Evolutionary conservation across 2,888 invertebrate genomes (phyloP).

Genomic region (Hermaeophaga mercurialis): DNA sequence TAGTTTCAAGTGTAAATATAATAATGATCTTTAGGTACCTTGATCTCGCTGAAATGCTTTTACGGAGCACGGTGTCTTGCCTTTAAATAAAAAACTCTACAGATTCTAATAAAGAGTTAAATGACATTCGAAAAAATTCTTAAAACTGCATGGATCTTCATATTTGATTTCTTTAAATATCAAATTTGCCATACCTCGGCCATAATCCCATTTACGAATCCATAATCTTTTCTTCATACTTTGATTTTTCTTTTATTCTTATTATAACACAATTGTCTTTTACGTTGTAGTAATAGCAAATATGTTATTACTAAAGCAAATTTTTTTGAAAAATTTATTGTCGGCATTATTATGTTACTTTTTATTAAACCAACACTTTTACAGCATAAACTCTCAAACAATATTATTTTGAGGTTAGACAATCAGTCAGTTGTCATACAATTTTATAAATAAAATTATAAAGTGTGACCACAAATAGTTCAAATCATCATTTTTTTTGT

Average conservation of each 20-base stretch:
- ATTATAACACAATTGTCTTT: not conserved
- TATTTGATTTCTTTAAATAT: slow-evolving; percentile 15
- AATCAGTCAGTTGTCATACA: no score
- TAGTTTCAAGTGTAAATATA: slow-evolving; percentile 15
- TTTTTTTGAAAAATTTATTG: no score
- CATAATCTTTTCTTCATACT: slow-evolving; percentile 1
- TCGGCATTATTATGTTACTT: no score
- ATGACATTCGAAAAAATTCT: slow-evolving; percentile 28
- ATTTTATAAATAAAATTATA: no score
- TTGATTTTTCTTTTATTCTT: not conserved
- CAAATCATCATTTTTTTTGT: no score
- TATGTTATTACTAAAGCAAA: no score
- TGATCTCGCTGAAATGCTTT: no score
- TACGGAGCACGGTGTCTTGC: slow-evolving; percentile 21
- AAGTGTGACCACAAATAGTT: no score
- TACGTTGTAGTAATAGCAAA: not conserved
- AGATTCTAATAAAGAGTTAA: slow-evolving; percentile 2
- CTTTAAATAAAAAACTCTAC: slow-evolving; percentile 27
- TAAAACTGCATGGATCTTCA: slow-evolving; percentile 9
- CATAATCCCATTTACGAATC: slow-evolving; percentile 12
- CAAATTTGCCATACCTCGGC: slow-evolving; percentile 15
- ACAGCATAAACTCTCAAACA: no score
- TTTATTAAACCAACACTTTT: no score
- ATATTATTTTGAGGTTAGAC: no score
- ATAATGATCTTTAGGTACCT: not conserved